These are phyloP conservation scores for Apoderus coryli DNA, from an alignment of 2,888 invertebrate species.

Conservation along the genomic window DNA sequence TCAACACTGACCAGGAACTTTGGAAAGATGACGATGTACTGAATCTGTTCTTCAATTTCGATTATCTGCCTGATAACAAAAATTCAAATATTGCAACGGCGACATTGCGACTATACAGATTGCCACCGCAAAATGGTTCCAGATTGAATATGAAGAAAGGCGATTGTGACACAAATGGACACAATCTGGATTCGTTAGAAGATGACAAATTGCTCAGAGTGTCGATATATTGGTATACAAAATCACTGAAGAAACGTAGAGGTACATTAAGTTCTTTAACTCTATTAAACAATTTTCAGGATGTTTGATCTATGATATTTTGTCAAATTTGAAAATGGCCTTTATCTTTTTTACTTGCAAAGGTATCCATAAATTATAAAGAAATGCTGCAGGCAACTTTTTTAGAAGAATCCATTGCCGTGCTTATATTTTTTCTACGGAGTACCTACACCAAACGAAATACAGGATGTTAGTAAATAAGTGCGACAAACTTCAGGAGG, in stretches of 20 bases:
- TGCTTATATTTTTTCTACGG: too few species aligned
- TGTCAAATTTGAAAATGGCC: background rate
- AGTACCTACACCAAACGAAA: too few species aligned
- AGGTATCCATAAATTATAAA: too few species aligned
- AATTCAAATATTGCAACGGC: conserved; percentile 37
- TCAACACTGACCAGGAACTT: conserved; percentile 38
- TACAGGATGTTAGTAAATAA: too few species aligned
- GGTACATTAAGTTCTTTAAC: too few species aligned
- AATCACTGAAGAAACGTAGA: conserved; percentile 38
- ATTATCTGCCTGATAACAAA: conserved; percentile 30
- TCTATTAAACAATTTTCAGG: too few species aligned
- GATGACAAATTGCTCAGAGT: conserved; percentile 42
- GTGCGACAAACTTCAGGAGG: too few species aligned
- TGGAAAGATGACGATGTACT: conserved; percentile 39
- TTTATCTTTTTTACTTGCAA: too few species aligned
- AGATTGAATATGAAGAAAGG: conserved; percentile 16
- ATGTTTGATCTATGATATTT: background rate
- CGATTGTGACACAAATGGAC: conserved; percentile 21
- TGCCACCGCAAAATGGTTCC: conserved; percentile 30
- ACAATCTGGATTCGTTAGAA: conserved; percentile 22
- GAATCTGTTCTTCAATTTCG: conserved; percentile 42
- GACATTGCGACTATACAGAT: conserved; percentile 37
- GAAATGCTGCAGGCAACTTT: too few species aligned
- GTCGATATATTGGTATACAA: conserved; percentile 43
- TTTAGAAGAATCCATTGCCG: too few species aligned